Evolutionary conservation across 2,797 vertebrate genomes (phyloP), one percentile per base, ranked within the genome.

Genomic region (Parauchenoglanis ngamensis): DNA sequence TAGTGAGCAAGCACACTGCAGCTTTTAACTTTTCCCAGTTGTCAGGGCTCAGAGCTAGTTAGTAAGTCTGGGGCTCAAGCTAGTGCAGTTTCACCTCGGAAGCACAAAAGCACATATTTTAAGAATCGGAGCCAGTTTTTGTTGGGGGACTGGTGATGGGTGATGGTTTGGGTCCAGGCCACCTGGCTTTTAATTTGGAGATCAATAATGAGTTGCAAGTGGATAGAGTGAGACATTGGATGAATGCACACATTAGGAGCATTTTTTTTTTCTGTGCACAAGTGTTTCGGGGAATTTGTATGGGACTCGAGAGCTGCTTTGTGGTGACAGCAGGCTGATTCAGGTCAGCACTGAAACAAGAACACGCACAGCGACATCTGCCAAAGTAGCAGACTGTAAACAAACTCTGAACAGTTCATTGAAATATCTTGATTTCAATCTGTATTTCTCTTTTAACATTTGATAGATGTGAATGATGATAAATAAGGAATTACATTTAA

Each of bases 201-300:
- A 92, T 93, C 91, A 92, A 94, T 94, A 93, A 95, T 93, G 92
- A 93, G 91, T 85, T 92, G 89, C 91, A 91, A 94, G 92, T 92
- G 92, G 91, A 88, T 84, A 84, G 87, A 57, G 85, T 87, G 87
- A 49, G 84, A 86, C 87, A 85, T 86, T 87, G 93, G 90, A 88
- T 89, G 92, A 89, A 89, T 87, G 91, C 63, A 83, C 91, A 89
- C 85, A 65, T 89, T 91, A 86, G 88, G 78, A 89, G 85, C 91
- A 89, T 49, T 49, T 49, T 49, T 49, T 90, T 91, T 93, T 92
- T 91, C 84, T 90, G 88, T 82, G 67, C 63, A 86, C 59, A 31
- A 73, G 84, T 67, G 80, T 65, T 83, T 81, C 70, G 49, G 77
- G 23, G 72, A 54, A 85, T 85, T 87, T n/a, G 75, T 56, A 28